These are phyloP conservation scores for Bombus huntii DNA, from an alignment of 1,140 invertebrate species.

Conservation along the genomic window DNA sequence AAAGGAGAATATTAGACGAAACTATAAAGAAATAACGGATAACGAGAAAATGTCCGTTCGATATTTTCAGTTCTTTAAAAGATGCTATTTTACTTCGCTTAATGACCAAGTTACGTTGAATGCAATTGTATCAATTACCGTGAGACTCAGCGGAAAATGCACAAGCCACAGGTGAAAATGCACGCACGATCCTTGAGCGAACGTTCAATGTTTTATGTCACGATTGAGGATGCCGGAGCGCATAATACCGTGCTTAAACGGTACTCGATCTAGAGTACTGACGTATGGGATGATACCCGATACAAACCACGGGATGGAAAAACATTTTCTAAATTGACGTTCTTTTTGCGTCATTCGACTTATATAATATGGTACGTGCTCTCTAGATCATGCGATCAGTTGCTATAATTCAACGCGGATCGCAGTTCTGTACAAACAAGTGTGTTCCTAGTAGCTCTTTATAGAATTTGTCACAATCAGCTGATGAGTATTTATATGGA, in stretches of 20 bases:
- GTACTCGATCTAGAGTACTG: constrained; percentile 7
- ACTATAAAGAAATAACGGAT: too few species aligned
- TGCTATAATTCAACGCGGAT: constrained; percentile 40
- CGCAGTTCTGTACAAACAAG: constrained; percentile 4
- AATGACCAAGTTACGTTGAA: constrained; percentile 5
- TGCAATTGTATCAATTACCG: constrained; percentile 9
- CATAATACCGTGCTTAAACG: neutral
- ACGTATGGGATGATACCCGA: neutral
- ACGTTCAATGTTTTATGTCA: neutral
- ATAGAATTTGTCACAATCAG: neutral
- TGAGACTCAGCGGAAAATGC: neutral
- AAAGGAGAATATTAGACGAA: too few species aligned
- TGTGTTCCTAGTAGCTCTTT: neutral
- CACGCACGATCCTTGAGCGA: neutral
- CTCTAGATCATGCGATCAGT: constrained; percentile 31
- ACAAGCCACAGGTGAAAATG: neutral
- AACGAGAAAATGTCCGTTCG: too few species aligned
- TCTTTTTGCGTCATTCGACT: constrained; percentile 24
- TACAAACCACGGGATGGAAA: neutral
- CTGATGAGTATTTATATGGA: neutral
- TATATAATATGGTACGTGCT: constrained; percentile 16
- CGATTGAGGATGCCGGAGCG: neutral
- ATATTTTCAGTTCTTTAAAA: too few species aligned
- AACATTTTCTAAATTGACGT: constrained; percentile 43
- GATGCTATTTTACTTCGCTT: neutral